phyloP scores from a whole-genome alignment of 2,797 vertebrate genomes.

The Centropyge bicolor region DNA sequence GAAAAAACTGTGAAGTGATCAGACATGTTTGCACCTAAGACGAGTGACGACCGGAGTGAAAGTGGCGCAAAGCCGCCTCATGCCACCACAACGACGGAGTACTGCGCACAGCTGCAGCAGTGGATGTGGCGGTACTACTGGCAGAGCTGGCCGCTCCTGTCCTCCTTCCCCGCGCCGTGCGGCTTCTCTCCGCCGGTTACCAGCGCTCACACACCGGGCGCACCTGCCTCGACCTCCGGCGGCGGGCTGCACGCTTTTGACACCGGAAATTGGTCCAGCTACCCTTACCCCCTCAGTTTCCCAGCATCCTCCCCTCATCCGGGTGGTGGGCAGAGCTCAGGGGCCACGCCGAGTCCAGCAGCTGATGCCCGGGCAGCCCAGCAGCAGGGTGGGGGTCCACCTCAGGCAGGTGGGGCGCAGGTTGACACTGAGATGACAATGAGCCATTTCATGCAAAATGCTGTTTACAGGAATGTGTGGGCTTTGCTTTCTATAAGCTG shows the following conservation, averaged over 20 bases:
- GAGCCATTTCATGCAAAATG: not conserved
- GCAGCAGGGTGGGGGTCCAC: constrained; percentile 76
- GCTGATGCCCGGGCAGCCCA: constrained; percentile 59
- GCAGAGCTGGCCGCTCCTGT: constrained; percentile 86
- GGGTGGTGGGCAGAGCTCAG: constrained; percentile 54
- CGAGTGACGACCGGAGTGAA: constrained; percentile 21
- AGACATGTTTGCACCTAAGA: constrained; percentile 47
- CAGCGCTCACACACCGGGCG: constrained; percentile 47
- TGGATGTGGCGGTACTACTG: constrained; percentile 96
- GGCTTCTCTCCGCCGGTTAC: constrained; percentile 46
- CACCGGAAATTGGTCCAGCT: constrained; percentile 64
- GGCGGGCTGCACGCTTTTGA: constrained; percentile 59
- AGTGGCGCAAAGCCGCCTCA: constrained; percentile 16
- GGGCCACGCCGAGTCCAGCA: constrained; percentile 15
- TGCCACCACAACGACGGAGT: constrained; percentile 79
- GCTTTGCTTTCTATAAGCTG: constrained; percentile 21
- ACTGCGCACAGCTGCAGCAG: constrained; percentile 90
- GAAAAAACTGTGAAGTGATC: not conserved
- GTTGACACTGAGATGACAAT: no score
- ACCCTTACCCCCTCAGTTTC: constrained; percentile 56
- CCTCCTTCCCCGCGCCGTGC: constrained; percentile 67
- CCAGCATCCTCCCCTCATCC: constrained; percentile 31
- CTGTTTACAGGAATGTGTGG: not conserved
- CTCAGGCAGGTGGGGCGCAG: constrained; percentile 83
- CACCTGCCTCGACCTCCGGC: constrained; percentile 38